These are phyloP conservation scores for Graphium colonna DNA, from an alignment of 2,888 invertebrate species.

Conservation along the genomic window DNA sequence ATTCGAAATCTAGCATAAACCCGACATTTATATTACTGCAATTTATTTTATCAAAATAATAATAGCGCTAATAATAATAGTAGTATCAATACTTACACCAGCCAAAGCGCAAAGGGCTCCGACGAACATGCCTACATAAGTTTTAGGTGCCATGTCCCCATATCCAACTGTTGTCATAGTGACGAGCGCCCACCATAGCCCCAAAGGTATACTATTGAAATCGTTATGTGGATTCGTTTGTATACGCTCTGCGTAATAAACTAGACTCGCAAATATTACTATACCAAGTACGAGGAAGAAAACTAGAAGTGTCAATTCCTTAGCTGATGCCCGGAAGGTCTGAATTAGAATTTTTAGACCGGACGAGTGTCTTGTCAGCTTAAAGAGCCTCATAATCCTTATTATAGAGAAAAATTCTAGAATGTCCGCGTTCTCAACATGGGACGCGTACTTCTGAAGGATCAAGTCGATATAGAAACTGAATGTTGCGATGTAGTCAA, in stretches of 20 bases:
- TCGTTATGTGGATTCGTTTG: conserved; percentile 97
- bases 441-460: conserved; percentile 93
- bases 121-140: conserved; percentile 99
- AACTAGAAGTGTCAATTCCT: conserved; percentile 96
- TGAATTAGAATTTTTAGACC: conserved; percentile 99
- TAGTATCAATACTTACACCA: too few relatives aligned
- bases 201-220: conserved; percentile 98
- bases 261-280: conserved; percentile 98
- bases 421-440: conserved; percentile 92
- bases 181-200: conserved; percentile 99
- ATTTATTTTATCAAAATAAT: too few relatives aligned
- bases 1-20: too few relatives aligned
- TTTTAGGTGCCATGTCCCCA: conserved; percentile 99
- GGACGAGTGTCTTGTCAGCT: conserved; percentile 97
- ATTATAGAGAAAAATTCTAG: conserved; percentile 99
- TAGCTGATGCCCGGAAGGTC: conserved; percentile 97
- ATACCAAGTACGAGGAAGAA: conserved; percentile 99
- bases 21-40: too few relatives aligned
- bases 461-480: conserved; percentile 98
- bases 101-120: conserved; percentile 98
- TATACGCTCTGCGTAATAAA: conserved; percentile 98
- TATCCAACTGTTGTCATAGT: conserved; percentile 99
- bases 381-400: conserved; percentile 98
- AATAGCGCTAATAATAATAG: too few relatives aligned
- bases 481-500: conserved; percentile 99